phyloP scores from a whole-genome alignment of 2,113 vertebrate genomes.

The Pelodiscus sinensis region DNA sequence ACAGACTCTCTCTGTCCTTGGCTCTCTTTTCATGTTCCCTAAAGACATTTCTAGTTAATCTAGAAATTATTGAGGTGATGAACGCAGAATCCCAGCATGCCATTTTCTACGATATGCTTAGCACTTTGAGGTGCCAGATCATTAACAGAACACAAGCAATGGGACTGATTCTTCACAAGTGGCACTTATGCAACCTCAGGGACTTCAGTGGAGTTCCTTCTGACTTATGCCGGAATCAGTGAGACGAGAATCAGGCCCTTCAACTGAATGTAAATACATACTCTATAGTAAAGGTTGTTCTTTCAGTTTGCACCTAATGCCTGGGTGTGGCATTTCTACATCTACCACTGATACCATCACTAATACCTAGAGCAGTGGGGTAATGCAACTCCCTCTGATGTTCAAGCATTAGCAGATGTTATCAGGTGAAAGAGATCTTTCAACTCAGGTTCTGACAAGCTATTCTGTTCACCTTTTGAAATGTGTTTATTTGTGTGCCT shows the following conservation, averaged over 20 bases:
- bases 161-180: fast-evolving
- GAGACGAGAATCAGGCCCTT: neutral
- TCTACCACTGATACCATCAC: neutral
- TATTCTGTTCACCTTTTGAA: slow-evolving; percentile 8
- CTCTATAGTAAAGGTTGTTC: fast-evolving
- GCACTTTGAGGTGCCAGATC: neutral
- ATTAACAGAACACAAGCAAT: neutral
- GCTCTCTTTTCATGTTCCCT: neutral
- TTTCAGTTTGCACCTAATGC: neutral
- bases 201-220: neutral
- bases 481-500: slow-evolving; percentile 41
- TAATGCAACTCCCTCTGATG: slow-evolving; percentile 21
- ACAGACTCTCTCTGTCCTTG: neutral
- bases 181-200: neutral
- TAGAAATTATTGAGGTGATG: neutral
- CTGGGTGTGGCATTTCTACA: slow-evolving; percentile 27
- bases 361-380: neutral
- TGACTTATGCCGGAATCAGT: fast-evolving
- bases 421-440: slow-evolving; percentile 35
- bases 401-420: slow-evolving; percentile 32
- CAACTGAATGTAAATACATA: neutral
- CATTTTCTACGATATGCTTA: neutral
- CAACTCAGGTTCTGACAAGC: slow-evolving; percentile 51
- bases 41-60: neutral
- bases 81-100: neutral